Conservation (phyloP, 2,797 vertebrate genomes). For the Salarias fasciatus region DNA sequence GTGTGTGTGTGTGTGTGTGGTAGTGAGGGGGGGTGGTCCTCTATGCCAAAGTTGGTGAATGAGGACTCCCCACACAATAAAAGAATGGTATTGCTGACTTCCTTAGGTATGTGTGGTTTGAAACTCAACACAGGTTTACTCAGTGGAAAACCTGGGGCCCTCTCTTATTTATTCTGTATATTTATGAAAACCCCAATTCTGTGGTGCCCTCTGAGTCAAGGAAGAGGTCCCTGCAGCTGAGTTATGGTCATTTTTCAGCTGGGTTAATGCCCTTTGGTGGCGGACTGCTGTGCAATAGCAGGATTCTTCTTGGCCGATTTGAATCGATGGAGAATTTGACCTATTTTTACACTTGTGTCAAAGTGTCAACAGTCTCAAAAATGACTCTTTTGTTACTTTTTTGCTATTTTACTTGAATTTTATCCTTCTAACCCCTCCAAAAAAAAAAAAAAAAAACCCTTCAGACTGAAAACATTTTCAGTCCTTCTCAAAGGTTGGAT, state of each 20-base stretch:
- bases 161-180: slow-evolving; percentile 71
- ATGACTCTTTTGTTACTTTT: background rate
- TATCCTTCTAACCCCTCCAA: too few species aligned
- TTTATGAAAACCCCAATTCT: slow-evolving; percentile 65
- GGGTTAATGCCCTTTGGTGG: slow-evolving; percentile 26
- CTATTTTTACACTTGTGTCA: background rate
- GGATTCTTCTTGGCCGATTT: slow-evolving; percentile 17
- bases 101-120: slow-evolving; percentile 80
- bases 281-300: slow-evolving; percentile 29
- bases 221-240: slow-evolving; percentile 16
- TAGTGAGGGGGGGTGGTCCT: slow-evolving; percentile 37
- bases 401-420: background rate
- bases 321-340: slow-evolving; percentile 11
- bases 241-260: slow-evolving; percentile 44
- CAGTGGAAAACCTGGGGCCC: slow-evolving; percentile 66
- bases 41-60: slow-evolving; percentile 67
- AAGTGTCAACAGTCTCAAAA: background rate
- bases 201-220: slow-evolving; percentile 45
- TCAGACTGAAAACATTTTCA: too few species aligned
- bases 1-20: slow-evolving; percentile 27
- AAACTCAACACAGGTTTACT: slow-evolving; percentile 80
- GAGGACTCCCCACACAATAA: slow-evolving; percentile 77
- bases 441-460: too few species aligned
- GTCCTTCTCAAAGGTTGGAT: too few species aligned
- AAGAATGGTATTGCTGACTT: slow-evolving; percentile 77